phyloP scores from a whole-genome alignment of 2,797 vertebrate species.

The Capromys pilorides region DNA sequence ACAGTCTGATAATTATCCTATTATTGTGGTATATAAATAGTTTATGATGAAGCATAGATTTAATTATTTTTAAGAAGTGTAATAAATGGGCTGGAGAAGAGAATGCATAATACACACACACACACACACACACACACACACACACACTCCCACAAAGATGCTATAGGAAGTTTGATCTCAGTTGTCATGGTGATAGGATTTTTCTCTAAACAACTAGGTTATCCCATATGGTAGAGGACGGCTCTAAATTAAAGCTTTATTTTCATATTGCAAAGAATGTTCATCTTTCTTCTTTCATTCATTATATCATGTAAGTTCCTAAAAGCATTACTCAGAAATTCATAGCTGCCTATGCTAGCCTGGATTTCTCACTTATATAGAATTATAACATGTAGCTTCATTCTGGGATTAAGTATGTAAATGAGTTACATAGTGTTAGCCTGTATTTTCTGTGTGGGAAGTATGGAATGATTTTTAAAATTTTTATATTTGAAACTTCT shows the following conservation, averaged over 20 bases:
- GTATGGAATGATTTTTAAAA: background rate
- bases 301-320: slow-evolving; percentile 44
- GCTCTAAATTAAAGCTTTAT: slow-evolving; percentile 62
- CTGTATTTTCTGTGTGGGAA: slow-evolving; percentile 35
- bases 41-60: slow-evolving; percentile 31
- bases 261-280: slow-evolving; percentile 65
- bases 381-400: slow-evolving; percentile 58
- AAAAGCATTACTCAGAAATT: slow-evolving; percentile 65
- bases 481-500: slow-evolving; percentile 42
- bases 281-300: slow-evolving; percentile 67
- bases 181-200: slow-evolving; percentile 72
- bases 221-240: slow-evolving; percentile 66
- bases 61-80: background rate
- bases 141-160: background rate
- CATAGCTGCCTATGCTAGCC: slow-evolving; percentile 41
- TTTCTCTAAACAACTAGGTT: slow-evolving; percentile 65
- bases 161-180: slow-evolving; percentile 57
- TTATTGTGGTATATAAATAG: background rate
- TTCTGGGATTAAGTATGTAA: slow-evolving; percentile 54
- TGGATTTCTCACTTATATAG: slow-evolving; percentile 58
- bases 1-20: background rate
- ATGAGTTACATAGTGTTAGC: slow-evolving; percentile 33
- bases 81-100: slow-evolving; percentile 6
- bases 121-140: slow-evolving; percentile 51
- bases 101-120: no score